Percentiles rank a stretch among this genome's conserved stretches.
phyloP scores from a whole-genome alignment of 2,797 vertebrate species.

The Anomalospiza imberbis region DNA sequence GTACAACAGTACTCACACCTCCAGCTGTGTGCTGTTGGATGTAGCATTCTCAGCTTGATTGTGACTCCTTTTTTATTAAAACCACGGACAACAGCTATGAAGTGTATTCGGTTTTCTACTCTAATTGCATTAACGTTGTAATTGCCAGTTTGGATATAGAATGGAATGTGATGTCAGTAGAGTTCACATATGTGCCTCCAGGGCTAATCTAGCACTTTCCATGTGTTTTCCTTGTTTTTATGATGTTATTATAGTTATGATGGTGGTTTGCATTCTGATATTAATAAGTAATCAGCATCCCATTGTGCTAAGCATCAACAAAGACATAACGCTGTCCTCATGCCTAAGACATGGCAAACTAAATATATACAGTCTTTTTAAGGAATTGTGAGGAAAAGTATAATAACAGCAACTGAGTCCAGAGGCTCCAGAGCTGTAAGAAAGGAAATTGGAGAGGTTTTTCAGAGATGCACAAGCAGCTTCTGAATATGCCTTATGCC shows the following conservation, averaged over 20 bases:
- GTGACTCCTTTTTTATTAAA: neutral
- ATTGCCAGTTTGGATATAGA: neutral
- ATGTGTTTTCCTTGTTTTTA: conserved; percentile 7
- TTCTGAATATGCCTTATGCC: neutral
- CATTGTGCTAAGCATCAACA: conserved; percentile 1
- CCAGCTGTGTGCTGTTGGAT: neutral
- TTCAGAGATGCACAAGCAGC: neutral
- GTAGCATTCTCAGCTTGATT: neutral
- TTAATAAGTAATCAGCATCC: neutral
- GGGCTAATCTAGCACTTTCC: neutral
- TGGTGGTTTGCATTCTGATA: neutral
- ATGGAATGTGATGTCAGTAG: neutral
- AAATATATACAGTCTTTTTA: neutral
- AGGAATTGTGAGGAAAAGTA: neutral
- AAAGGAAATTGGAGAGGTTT: neutral
- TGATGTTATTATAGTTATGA: neutral
- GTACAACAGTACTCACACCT: neutral
- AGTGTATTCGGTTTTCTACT: neutral
- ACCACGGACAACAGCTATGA: neutral
- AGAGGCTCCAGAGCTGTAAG: neutral
- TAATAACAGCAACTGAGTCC: neutral
- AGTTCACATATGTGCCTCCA: neutral
- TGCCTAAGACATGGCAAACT: neutral
- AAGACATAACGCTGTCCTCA: neutral
- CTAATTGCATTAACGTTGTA: neutral